Conservation (phyloP, 2,888 invertebrate species). For the Ischnura elegans region DNA sequence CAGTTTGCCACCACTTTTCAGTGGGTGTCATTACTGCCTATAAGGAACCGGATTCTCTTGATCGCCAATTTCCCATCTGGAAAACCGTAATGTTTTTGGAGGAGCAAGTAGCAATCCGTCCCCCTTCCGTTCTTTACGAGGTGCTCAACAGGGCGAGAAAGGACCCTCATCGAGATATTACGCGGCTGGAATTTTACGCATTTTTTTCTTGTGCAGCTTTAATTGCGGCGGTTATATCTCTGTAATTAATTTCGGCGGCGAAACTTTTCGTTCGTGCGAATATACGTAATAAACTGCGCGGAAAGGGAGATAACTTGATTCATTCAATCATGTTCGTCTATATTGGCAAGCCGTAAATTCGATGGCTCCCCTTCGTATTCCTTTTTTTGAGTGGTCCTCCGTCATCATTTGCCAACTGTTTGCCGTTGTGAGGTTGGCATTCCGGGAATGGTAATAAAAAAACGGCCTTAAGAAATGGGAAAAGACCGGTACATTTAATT, state of each 20-base stretch:
- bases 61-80: conserved; percentile 13
- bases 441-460: background rate
- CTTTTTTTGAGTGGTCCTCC: background rate
- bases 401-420: background rate
- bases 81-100: conserved; percentile 6
- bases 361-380: background rate
- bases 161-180: background rate
- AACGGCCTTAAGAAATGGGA: background rate
- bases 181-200: background rate
- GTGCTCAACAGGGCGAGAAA: background rate
- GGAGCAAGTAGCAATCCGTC: background rate
- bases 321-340: background rate
- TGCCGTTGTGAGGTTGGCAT: background rate
- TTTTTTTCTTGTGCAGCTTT: background rate
- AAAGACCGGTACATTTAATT: background rate
- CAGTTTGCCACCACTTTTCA: background rate
- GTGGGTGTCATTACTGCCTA: background rate
- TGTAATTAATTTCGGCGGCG: background rate
- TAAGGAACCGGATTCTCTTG: conserved; percentile 1
- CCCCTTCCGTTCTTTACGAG: background rate
- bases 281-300: background rate
- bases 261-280: background rate
- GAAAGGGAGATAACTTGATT: background rate
- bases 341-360: background rate
- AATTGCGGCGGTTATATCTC: background rate